These are phyloP conservation scores for Albula goreensis DNA, from an alignment of 2,113 vertebrate species.

Conservation along the genomic window DNA sequence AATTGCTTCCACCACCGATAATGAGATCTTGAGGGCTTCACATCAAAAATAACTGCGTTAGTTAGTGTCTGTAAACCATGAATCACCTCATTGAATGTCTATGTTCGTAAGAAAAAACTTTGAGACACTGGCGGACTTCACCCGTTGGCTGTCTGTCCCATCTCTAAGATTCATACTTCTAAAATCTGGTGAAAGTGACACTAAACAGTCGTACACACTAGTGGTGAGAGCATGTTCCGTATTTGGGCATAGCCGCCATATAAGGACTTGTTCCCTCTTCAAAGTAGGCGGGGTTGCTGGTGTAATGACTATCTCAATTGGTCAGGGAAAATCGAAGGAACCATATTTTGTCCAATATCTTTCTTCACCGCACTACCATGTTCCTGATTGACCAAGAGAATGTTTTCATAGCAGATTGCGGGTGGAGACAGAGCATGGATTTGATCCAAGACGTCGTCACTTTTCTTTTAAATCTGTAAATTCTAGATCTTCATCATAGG, in stretches of 20 bases:
- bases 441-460: neutral
- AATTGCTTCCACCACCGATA: neutral
- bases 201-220: slow-evolving; percentile 54
- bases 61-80: slow-evolving; percentile 27
- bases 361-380: slow-evolving; percentile 8
- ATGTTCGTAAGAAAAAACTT: slow-evolving; percentile 22
- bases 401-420: slow-evolving; percentile 30
- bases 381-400: slow-evolving; percentile 47
- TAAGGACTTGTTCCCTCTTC: slow-evolving; percentile 52
- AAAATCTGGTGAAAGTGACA: slow-evolving; percentile 70
- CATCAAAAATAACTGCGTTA: slow-evolving; percentile 10
- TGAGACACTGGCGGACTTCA: slow-evolving; percentile 41
- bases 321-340: slow-evolving; percentile 35
- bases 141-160: slow-evolving; percentile 49
- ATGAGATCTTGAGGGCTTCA: slow-evolving; percentile 7
- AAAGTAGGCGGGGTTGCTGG: slow-evolving; percentile 16
- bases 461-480: neutral
- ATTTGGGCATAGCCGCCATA: slow-evolving; percentile 65
- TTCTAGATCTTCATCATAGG: neutral
- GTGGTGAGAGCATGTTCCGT: slow-evolving; percentile 51
- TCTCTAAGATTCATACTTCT: slow-evolving; percentile 52
- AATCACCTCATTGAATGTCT: slow-evolving; percentile 24
- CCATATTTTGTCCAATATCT: slow-evolving; percentile 45
- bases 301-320: slow-evolving; percentile 47
- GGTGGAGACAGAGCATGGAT: neutral